phyloP scores from a whole-genome alignment of 1,140 invertebrate genomes.

The Latrodectus geometricus region DNA sequence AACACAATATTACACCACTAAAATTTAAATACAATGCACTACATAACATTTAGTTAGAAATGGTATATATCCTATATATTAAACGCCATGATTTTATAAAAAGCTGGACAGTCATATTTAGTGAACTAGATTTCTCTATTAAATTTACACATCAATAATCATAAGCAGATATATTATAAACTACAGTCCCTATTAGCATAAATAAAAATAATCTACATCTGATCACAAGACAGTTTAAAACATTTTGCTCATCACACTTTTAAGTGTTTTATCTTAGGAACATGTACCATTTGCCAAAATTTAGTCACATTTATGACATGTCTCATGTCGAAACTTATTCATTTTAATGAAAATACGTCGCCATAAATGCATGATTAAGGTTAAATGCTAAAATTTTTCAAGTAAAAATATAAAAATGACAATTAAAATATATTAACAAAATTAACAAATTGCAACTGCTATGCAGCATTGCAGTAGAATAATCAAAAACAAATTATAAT shows the following conservation, averaged over 20 bases:
- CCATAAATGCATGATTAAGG: constrained; percentile 44
- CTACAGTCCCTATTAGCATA: constrained; percentile 21
- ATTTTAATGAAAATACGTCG: constrained; percentile 57
- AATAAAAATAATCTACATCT: constrained; percentile 57
- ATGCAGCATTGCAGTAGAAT: constrained; percentile 34
- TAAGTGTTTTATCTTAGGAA: constrained; percentile 58
- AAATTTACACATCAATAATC: background rate
- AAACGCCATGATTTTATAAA: constrained; percentile 16
- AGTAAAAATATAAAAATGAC: constrained; percentile 11
- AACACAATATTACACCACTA: constrained; percentile 36
- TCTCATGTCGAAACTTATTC: constrained; percentile 44
- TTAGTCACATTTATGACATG: constrained; percentile 56
- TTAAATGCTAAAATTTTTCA: constrained; percentile 28
- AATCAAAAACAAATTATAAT: constrained; percentile 32
- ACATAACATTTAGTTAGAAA: constrained; percentile 13
- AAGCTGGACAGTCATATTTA: constrained; percentile 44
- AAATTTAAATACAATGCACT: constrained; percentile 40
- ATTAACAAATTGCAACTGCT: constrained; percentile 50
- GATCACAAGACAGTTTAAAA: constrained; percentile 52
- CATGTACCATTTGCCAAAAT: constrained; percentile 56
- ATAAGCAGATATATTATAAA: background rate
- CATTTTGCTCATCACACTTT: constrained; percentile 59
- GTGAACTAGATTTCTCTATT: background rate
- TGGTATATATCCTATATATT: constrained; percentile 28
- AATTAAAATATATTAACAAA: constrained; percentile 37